Base-by-base conservation (phyloP, 2,113 vertebrate species). In the Callopanchax toddi region DNA sequence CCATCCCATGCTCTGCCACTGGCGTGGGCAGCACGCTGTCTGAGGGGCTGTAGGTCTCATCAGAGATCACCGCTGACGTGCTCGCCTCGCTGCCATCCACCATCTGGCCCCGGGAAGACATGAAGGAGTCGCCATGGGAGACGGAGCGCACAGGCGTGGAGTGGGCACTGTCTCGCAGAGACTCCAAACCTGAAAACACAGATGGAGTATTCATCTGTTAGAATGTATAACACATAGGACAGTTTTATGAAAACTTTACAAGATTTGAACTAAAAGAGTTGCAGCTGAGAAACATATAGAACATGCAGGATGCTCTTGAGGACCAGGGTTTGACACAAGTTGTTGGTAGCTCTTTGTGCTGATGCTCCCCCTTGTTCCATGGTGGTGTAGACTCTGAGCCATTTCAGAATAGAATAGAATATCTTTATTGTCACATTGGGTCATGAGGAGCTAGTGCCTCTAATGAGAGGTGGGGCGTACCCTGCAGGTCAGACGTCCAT, bases 21-120 rank as follows among this genome's bases (percentile, higher is more conserved):
- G 96, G 96, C 2, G 96, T 96, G 51, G 96, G 95, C 78, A 98
- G 91, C 83, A 96, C 89, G 10, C 96, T 98, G 91, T 95, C 93
- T 0, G 94, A 94, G 0, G 96, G 96, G 77, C 94, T 95, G 92
- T 98, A 97, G 76, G 90, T 87, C 88, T 97, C 95, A 0, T 97
- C 94, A 0, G 95, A 94, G 56, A 98, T 96, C 78, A 97, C 85
- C 0, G 93, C 78, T 51, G 67, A 90, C 0, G 85, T 92, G 89
- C 89, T 83, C 0, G n/a, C 86, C 81, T 95, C 94, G 0, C 89
- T 86, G 86, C 93, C 89, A 12, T 95, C 94, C 29, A 87, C 76
- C 71, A 89, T 75, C 60, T 87, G 63, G 60, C 90, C 48, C 5
- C 93, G 91, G 2, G 87, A 84, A 1, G 87, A 76, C 58, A 89